Percentiles rank a stretch among this genome's conserved stretches.
Conservation (phyloP, 1,140 invertebrate species). For the Idris sp. region DNA sequence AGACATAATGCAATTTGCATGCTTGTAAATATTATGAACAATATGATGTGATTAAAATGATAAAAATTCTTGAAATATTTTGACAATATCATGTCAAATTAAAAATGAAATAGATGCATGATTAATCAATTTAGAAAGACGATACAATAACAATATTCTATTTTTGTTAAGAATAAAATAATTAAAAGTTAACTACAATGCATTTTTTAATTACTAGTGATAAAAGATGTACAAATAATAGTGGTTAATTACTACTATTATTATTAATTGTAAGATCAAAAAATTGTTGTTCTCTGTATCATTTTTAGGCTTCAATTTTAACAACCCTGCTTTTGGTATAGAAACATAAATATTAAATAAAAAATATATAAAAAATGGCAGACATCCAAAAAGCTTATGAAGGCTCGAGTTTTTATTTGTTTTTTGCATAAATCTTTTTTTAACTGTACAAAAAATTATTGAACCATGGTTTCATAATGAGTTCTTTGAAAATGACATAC, state of each 20-base stretch:
- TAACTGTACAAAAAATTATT: slow-evolving; percentile 4
- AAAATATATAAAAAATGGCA: slow-evolving; percentile 1
- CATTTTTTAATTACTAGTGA: no score
- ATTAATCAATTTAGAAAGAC: slow-evolving; percentile 17
- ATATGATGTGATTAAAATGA: no score
- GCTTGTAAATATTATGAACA: no score
- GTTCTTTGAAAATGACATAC: slow-evolving; percentile 38
- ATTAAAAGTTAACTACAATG: no score
- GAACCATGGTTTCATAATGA: slow-evolving; percentile 20
- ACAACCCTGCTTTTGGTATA: slow-evolving; percentile 35
- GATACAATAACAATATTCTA: slow-evolving; percentile 1
- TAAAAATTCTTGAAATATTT: no score
- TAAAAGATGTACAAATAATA: no score
- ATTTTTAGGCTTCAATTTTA: slow-evolving; percentile 14
- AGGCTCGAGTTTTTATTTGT: slow-evolving; percentile 8
- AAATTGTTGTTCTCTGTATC: slow-evolving; percentile 50
- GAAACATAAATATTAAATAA: slow-evolving; percentile 1
- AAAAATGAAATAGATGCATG: slow-evolving; percentile 4
- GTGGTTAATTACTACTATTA: neutral
- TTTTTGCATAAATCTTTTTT: slow-evolving; percentile 25
- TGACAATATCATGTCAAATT: no score
- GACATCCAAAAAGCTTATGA: neutral
- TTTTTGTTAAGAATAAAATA: slow-evolving; percentile 1
- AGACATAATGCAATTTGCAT: no score
- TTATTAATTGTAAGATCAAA: slow-evolving; percentile 12